Evolutionary conservation across 2,113 vertebrate genomes (phyloP).

Genomic region (Pionites leucogaster): DNA sequence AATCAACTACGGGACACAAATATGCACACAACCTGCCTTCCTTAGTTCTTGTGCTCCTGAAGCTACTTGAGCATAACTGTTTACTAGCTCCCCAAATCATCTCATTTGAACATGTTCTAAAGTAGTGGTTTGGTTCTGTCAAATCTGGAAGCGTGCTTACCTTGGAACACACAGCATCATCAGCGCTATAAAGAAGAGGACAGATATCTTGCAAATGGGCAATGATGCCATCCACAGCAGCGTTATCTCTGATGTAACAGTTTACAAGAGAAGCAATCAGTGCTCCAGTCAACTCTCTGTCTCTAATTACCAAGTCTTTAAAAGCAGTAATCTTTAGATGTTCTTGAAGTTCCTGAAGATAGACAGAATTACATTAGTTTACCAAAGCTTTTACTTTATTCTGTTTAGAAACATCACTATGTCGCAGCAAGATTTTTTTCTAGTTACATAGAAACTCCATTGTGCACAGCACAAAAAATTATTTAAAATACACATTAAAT

Average conservation of each 20-base stretch:
- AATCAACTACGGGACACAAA: background rate
- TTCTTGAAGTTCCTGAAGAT: constrained; percentile 90
- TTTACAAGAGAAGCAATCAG: constrained; percentile 94
- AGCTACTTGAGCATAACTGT: background rate
- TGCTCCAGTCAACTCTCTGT: constrained; percentile 91
- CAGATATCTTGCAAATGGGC: constrained; percentile 90
- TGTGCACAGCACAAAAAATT: background rate
- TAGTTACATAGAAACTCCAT: background rate
- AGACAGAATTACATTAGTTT: background rate
- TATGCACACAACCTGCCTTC: accelerated
- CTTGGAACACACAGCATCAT: constrained; percentile 96
- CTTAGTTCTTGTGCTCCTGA: background rate
- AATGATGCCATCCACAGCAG: constrained; percentile 93
- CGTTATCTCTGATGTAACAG: constrained; percentile 95
- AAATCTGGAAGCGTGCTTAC: constrained; percentile 53
- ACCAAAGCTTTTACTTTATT: background rate
- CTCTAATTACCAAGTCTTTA: constrained; percentile 91
- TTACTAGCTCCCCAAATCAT: background rate
- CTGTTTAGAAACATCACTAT: background rate
- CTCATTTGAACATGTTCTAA: background rate
- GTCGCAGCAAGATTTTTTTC: background rate
- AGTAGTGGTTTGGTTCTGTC: background rate
- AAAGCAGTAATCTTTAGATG: constrained; percentile 91
- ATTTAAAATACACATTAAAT: background rate
- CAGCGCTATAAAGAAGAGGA: constrained; percentile 92